phyloP scores from a whole-genome alignment of 2,888 invertebrate genomes.

The Panzeria rudis region DNA sequence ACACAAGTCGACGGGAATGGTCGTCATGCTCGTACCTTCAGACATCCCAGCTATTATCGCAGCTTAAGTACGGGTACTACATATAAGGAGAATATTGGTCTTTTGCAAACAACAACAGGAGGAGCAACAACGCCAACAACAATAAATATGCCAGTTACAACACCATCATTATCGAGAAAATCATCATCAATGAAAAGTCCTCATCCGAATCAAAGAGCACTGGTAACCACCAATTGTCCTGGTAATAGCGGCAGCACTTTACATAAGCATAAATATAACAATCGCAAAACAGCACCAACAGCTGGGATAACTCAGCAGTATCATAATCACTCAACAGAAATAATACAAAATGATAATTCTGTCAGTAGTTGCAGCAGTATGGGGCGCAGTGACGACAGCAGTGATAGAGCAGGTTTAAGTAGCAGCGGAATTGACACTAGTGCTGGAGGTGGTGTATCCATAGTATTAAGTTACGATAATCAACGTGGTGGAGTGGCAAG shows the following conservation, averaged over 20 bases:
- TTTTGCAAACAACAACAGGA: conserved; percentile 76
- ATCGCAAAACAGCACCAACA: not conserved
- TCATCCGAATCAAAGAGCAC: conserved; percentile 61
- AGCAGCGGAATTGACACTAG: not conserved
- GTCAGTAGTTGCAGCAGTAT: conserved; percentile 32
- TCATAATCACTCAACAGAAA: conserved; percentile 67
- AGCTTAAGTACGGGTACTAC: conserved; percentile 76
- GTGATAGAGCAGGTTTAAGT: conserved; percentile 29
- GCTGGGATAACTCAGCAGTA: conserved; percentile 14
- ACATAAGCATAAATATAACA: conserved; percentile 8
- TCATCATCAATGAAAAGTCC: conserved; percentile 63
- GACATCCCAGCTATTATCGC: conserved; percentile 81
- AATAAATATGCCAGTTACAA: conserved; percentile 1
- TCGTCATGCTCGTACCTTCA: conserved; percentile 79
- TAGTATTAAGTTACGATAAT: conserved; percentile 78
- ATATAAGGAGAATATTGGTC: conserved; percentile 78
- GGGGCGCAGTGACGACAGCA: conserved; percentile 45
- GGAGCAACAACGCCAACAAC: conserved; percentile 10
- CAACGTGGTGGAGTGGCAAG: conserved; percentile 75
- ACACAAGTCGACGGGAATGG: conserved; percentile 82
- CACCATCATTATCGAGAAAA: conserved; percentile 53
- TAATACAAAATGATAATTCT: conserved; percentile 66
- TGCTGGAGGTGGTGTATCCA: conserved; percentile 63
- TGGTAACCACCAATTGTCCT: conserved; percentile 6
- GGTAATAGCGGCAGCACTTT: not conserved